phyloP scores from a whole-genome alignment of 2,113 vertebrate genomes.

The Trichechus manatus region DNA sequence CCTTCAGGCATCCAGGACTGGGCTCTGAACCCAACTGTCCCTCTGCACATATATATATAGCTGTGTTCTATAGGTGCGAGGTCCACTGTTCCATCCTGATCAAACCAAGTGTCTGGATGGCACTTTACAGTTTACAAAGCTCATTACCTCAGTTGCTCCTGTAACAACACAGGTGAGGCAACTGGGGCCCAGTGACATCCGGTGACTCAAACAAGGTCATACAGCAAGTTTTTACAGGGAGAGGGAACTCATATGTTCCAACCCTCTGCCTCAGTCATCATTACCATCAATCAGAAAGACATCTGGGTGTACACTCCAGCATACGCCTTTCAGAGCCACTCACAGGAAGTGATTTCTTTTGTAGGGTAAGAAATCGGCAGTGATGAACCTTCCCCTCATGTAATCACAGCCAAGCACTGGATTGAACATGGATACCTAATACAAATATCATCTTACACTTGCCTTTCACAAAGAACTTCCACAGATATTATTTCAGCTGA shows the following conservation, averaged over 20 bases:
- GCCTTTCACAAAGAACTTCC: neutral
- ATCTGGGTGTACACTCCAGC: neutral
- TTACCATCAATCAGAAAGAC: neutral
- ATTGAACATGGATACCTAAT: neutral
- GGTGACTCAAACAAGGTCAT: slow-evolving; percentile 51
- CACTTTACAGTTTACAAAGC: neutral
- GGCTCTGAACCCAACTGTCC: neutral
- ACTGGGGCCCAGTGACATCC: neutral
- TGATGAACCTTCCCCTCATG: neutral
- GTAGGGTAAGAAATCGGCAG: neutral
- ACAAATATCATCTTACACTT: slow-evolving; percentile 33
- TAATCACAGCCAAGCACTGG: neutral
- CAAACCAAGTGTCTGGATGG: neutral
- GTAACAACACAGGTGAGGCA: neutral
- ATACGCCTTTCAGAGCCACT: neutral
- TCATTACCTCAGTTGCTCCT: neutral
- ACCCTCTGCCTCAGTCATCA: neutral
- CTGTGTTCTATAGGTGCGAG: neutral
- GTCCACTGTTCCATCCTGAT: neutral
- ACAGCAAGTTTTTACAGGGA: slow-evolving; percentile 32
- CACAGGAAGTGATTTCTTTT: slow-evolving; percentile 17
- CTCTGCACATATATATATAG: neutral
- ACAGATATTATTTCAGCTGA: neutral
- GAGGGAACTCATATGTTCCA: neutral
- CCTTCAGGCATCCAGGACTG: neutral